Conservation (phyloP, 2,888 invertebrate species). For the Ptycholaimellus sp. region DNA sequence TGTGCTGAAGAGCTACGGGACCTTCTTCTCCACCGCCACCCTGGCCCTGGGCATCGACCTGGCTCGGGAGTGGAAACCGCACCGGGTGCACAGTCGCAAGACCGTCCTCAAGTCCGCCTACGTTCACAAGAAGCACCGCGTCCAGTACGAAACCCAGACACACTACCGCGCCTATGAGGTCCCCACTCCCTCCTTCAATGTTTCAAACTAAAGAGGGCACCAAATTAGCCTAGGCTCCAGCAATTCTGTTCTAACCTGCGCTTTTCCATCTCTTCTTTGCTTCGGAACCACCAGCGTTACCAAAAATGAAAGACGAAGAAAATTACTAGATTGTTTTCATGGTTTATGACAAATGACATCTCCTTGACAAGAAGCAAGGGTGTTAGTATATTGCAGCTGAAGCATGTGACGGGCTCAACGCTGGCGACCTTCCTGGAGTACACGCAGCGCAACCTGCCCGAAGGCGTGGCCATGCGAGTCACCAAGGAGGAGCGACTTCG, state of each 20-base stretch:
- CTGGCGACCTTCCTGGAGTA: slow-evolving; percentile 85
- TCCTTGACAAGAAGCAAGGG: background rate
- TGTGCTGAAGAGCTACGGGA: slow-evolving; percentile 61
- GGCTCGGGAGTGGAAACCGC: background rate
- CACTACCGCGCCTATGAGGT: slow-evolving; percentile 50
- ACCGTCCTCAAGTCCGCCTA: slow-evolving; percentile 65
- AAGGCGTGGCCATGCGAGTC: slow-evolving; percentile 71
- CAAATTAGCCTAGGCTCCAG: no score
- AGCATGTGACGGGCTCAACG: slow-evolving; percentile 71
- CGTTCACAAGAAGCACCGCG: slow-evolving; percentile 69
- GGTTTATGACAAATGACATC: background rate
- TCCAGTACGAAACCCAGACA: slow-evolving; percentile 82
- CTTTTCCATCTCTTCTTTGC: no score
- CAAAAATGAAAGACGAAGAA: background rate
- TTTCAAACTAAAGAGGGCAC: no score
- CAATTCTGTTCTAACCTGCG: no score
- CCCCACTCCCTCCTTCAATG: slow-evolving; percentile 31
- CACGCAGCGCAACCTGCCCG: slow-evolving; percentile 78
- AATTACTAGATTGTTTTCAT: background rate
- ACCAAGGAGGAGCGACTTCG: slow-evolving; percentile 7
- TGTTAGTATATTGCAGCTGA: slow-evolving; percentile 32
- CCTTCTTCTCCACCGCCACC: slow-evolving; percentile 56
- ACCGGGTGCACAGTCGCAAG: slow-evolving; percentile 31
- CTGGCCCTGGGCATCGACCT: slow-evolving; percentile 41
- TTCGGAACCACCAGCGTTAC: background rate